Conservation (phyloP, 2,888 invertebrate genomes). For the Plutella xylostella region DNA sequence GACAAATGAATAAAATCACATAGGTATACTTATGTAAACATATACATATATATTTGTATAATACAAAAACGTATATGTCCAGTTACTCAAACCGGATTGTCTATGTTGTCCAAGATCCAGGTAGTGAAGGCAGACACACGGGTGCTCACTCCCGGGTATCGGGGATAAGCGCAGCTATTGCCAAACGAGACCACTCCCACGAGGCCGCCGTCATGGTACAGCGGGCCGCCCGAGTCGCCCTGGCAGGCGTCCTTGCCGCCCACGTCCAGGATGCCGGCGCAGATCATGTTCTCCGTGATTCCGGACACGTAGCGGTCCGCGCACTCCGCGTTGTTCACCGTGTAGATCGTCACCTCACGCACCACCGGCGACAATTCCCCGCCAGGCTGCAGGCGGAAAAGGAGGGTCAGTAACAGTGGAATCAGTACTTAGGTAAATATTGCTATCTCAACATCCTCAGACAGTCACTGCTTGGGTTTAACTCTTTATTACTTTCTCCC, state of each 20-base stretch:
- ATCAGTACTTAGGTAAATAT: too few relatives aligned
- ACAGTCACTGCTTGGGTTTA: too few relatives aligned
- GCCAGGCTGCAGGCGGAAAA: not conserved
- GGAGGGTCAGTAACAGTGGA: too few relatives aligned
- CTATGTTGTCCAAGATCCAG: conserved; percentile 38
- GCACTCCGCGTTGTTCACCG: conserved; percentile 38
- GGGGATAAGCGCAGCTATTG: conserved; percentile 47
- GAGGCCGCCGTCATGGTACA: conserved; percentile 36
- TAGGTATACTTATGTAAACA: too few relatives aligned
- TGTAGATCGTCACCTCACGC: conserved; percentile 25
- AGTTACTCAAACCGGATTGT: too few relatives aligned
- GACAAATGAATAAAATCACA: too few relatives aligned
- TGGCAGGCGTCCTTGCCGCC: conserved; percentile 46
- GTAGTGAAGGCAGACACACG: conserved; percentile 37
- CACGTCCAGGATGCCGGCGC: conserved; percentile 31
- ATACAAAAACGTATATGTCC: too few relatives aligned
- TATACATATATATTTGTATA: too few relatives aligned
- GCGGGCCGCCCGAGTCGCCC: conserved; percentile 65
- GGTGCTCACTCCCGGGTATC: conserved; percentile 61
- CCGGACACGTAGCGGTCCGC: conserved; percentile 32
- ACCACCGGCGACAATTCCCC: not conserved
- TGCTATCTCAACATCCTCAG: too few relatives aligned
- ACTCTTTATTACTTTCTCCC: too few relatives aligned
- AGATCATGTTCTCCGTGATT: conserved; percentile 36
- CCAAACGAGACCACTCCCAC: conserved; percentile 64